Percentiles rank a stretch among this genome's conserved stretches.
phyloP scores from a whole-genome alignment of 2,113 vertebrate species.

The Cebidichthys violaceus region DNA sequence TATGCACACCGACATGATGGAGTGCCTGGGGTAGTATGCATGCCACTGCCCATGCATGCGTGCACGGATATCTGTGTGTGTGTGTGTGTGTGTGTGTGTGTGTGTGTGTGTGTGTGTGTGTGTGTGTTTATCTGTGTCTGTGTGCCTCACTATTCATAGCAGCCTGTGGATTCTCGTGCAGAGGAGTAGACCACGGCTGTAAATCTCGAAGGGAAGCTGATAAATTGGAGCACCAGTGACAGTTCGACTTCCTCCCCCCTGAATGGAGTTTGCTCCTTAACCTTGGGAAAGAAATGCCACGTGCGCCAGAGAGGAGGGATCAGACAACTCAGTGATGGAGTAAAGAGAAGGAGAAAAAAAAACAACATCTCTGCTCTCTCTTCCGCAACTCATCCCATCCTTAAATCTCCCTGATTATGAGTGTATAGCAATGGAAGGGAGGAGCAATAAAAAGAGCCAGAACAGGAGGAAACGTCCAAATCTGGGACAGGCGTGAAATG shows the following conservation, averaged over 20 bases:
- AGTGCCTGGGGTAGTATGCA: slow-evolving; percentile 48
- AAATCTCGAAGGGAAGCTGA: slow-evolving; percentile 68
- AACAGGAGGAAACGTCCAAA: slow-evolving; percentile 60
- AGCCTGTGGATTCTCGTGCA: slow-evolving; percentile 41
- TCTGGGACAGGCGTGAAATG: slow-evolving; percentile 58
- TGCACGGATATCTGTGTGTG: not conserved
- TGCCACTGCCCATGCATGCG: slow-evolving; percentile 14
- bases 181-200: slow-evolving; percentile 37
- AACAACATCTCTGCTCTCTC: slow-evolving; percentile 7
- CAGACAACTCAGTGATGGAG: slow-evolving; percentile 33
- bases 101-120: slow-evolving; percentile 10
- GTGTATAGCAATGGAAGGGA: slow-evolving; percentile 63
- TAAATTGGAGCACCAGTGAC: slow-evolving; percentile 65
- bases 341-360: slow-evolving; percentile 5
- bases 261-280: slow-evolving; percentile 58
- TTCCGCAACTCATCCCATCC: slow-evolving; percentile 28
- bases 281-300: slow-evolving; percentile 66
- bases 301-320: slow-evolving; percentile 35
- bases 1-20: not conserved
- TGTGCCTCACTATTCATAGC: slow-evolving; percentile 21
- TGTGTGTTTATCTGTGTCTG: not conserved
- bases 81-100: not conserved
- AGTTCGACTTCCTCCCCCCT: slow-evolving; percentile 65
- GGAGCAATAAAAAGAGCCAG: slow-evolving; percentile 33
- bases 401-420: slow-evolving; percentile 68